These are phyloP conservation scores for Fistularia commersonii DNA, from an alignment of 2,797 vertebrate genomes.

Conservation along the genomic window DNA sequence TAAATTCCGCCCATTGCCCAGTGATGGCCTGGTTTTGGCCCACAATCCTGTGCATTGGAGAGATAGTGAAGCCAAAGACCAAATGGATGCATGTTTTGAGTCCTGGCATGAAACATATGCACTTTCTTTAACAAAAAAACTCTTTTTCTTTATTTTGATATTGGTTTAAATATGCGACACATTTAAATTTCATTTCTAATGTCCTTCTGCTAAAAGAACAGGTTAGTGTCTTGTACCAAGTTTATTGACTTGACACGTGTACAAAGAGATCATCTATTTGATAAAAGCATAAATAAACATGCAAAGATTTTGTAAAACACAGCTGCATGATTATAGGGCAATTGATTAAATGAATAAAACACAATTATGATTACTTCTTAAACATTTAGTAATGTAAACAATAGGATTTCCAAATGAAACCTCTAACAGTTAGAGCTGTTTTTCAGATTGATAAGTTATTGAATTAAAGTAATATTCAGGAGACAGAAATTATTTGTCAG, in stretches of 20 bases:
- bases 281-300: conserved; percentile 47
- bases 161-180: too few species aligned
- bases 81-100: too few species aligned
- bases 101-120: too few species aligned
- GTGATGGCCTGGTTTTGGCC: too few species aligned
- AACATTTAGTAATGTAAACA: conserved; percentile 55
- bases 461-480: conserved; percentile 14
- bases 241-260: conserved; percentile 16
- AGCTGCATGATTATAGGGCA: conserved; percentile 17
- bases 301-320: conserved; percentile 20
- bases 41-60: too few species aligned
- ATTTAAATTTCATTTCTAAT: too few species aligned
- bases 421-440: conserved; percentile 2
- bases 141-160: too few species aligned
- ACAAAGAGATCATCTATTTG: conserved; percentile 38
- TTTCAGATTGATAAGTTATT: conserved; percentile 15
- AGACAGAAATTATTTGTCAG: not conserved
- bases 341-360: conserved; percentile 11
- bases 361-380: conserved; percentile 20
- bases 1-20: too few species aligned
- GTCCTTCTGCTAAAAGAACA: too few species aligned
- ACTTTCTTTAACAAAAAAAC: too few species aligned
- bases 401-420: conserved; percentile 8
- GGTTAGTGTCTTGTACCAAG: not conserved
- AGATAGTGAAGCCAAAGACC: too few species aligned